Evolutionary conservation across 1,140 invertebrate genomes (phyloP), one percentile per base, ranked within the genome.

Genomic region (Drosophila orena): DNA sequence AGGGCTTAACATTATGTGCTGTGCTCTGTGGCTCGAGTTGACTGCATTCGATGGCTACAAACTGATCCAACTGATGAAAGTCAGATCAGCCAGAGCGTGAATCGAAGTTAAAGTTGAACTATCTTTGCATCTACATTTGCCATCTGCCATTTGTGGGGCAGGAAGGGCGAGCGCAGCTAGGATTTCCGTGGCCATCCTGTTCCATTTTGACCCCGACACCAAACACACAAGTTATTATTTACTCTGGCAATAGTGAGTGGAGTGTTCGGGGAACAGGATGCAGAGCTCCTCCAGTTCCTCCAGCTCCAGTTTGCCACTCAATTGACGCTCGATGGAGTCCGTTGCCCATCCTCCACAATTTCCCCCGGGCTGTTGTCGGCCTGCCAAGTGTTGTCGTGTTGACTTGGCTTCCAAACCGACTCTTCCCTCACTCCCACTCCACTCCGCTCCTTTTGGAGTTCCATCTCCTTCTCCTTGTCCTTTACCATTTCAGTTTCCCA

Each of bases 201-300:
- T 47, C 15, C 54, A 58, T 50, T 47, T 66, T 66, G 53, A 74
- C 57, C 65, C 79, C 64, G 83, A 86, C 81, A 88, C 81, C 77
- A 64, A 8, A 10, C 74, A 88, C 81, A 88, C 79, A 86, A 81
- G 81, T 86, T 86, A 81, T 88, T 86, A 88, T 86, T 85, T 85
- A 66, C 81, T 62, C 74, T 74, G 74, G 72, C 81, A 86, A 86
- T 78, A 81, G 46, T 49, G 73, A 81, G 46, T 49, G 73, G 62
- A 35, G 15, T 34, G 53, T 49, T 11, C 22, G 38, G 17, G 37
- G 54, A 30, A 52, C 17, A 22, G 12, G 75, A 81, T 83, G 61
- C 40, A 38, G 20, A 34, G 38, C 55, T 47, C 24, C 47, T 60
- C 46, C 55, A 77, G 81, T 59, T 86, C 75, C 58, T 60, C 46